Conservation (phyloP, 2,113 vertebrate genomes). For the Pygoscelis antarcticus region DNA sequence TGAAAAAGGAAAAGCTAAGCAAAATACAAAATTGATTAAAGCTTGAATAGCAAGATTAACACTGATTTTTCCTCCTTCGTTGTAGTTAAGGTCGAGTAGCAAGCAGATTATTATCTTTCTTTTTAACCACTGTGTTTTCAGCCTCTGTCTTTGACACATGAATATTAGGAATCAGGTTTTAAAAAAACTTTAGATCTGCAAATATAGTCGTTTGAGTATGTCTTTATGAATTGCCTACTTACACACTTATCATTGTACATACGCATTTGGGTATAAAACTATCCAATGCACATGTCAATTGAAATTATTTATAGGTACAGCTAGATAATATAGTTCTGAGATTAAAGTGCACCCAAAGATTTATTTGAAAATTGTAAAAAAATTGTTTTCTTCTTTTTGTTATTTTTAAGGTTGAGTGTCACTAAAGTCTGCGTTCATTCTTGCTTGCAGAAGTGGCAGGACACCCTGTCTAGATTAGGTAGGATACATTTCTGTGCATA, state of each 20-base stretch:
- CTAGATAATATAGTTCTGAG: not conserved
- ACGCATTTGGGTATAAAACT: not conserved
- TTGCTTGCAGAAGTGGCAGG: not conserved
- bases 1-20: constrained; percentile 23
- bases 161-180: not conserved
- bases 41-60: constrained; percentile 10
- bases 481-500: not conserved
- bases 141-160: not conserved
- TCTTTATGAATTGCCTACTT: not conserved
- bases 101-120: constrained; percentile 20
- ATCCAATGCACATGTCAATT: not conserved
- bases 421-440: not conserved
- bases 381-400: not conserved
- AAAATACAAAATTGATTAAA: constrained; percentile 15
- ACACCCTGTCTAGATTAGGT: not conserved
- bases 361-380: not conserved
- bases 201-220: not conserved
- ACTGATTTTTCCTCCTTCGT: not conserved
- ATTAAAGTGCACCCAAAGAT: not conserved
- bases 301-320: not conserved
- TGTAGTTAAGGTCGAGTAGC: constrained; percentile 22
- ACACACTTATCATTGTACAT: fast-evolving
- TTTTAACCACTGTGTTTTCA: constrained; percentile 4
- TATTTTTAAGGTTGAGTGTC: not conserved
- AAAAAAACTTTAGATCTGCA: not conserved